Percentiles rank a stretch among this genome's conserved stretches.
These are phyloP conservation scores for Hippasteria phrygiana DNA, from an alignment of 53 echinoderm and acorn worm species.

Conservation along the genomic window DNA sequence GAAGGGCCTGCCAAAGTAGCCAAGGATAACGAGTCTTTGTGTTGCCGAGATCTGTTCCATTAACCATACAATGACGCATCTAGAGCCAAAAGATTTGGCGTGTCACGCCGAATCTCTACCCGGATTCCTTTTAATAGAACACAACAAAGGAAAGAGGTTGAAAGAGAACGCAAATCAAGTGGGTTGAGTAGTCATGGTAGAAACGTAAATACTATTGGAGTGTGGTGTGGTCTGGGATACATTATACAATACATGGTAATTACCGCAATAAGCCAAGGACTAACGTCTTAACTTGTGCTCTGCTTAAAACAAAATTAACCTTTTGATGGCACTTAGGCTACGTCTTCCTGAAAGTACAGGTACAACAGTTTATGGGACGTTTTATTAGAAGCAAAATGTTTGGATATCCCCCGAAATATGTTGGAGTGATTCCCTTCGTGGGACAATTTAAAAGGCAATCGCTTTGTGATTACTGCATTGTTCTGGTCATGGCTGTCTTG, in stretches of 20 bases:
- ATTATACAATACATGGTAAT: slow-evolving; percentile 1
- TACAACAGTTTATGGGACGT: no score
- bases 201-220: slow-evolving; percentile 22
- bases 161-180: slow-evolving; percentile 45
- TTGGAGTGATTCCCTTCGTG: background rate
- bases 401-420: no score
- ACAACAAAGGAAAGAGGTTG: slow-evolving; percentile 29
- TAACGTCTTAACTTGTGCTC: background rate
- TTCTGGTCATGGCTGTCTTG: slow-evolving; percentile 6
- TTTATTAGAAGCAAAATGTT: no score
- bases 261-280: slow-evolving; percentile 41
- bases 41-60: slow-evolving; percentile 27
- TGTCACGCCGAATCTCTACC: slow-evolving; percentile 1
- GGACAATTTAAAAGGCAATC: background rate
- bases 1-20: background rate
- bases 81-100: slow-evolving; percentile 29
- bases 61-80: slow-evolving; percentile 43
- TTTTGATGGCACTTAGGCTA: background rate
- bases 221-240: slow-evolving; percentile 20
- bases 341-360: background rate
- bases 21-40: background rate
- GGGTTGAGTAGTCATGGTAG: slow-evolving; percentile 40
- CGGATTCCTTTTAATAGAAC: slow-evolving; percentile 6
- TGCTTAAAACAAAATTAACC: background rate
- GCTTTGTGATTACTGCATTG: background rate